Evolutionary conservation across 2,797 vertebrate genomes (phyloP).

Genomic region (Mustela erminea): DNA sequence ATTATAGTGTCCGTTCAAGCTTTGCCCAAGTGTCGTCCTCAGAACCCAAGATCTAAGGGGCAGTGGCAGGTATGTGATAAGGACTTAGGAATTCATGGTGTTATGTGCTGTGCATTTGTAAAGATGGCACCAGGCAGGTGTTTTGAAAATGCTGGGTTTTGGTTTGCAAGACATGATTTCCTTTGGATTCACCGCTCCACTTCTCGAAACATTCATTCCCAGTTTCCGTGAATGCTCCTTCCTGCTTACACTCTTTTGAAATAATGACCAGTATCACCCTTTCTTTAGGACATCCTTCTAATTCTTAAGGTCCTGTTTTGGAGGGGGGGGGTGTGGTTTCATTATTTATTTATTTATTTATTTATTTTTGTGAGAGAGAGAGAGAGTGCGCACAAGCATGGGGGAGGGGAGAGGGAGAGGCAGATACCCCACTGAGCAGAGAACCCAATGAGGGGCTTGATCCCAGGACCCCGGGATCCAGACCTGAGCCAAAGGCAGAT

Average conservation of each 20-base stretch:
- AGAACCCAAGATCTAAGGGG: not conserved
- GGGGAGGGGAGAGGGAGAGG: no score
- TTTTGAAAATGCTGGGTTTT: fast-evolving
- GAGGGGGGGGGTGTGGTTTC: no score
- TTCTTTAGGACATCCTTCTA: not conserved
- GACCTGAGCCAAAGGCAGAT: not conserved
- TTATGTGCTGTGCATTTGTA: not conserved
- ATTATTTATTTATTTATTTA: no score
- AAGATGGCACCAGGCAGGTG: not conserved
- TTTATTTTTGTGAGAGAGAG: no score
- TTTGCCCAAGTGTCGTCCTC: not conserved
- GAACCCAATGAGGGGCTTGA: not conserved
- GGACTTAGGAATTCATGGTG: not conserved
- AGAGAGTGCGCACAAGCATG: no score
- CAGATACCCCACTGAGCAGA: not conserved
- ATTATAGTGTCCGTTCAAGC: fast-evolving
- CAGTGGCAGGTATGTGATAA: not conserved
- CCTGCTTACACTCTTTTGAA: not conserved
- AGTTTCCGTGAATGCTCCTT: not conserved
- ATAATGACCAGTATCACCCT: not conserved
- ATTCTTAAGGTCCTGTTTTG: not conserved
- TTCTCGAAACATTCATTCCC: not conserved
- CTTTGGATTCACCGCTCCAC: not conserved
- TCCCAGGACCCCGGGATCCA: not conserved
- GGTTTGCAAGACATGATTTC: fast-evolving